These are phyloP conservation scores for Polydrusus pterygomalis DNA, from an alignment of 2,888 invertebrate genomes.

Conservation along the genomic window DNA sequence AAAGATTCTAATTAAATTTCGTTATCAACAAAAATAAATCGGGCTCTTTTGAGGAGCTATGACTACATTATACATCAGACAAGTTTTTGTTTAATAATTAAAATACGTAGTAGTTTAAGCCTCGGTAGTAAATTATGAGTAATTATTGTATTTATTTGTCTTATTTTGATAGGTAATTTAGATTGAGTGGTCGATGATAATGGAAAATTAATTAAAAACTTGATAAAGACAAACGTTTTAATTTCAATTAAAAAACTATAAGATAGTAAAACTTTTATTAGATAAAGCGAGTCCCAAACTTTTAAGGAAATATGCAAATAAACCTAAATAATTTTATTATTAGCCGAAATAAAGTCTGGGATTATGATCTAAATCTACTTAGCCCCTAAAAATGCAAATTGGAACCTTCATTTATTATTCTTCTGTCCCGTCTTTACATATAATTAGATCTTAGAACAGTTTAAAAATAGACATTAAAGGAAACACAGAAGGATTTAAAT, in stretches of 20 bases:
- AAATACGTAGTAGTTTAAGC: too few relatives aligned
- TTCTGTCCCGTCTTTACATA: slow-evolving; percentile 15
- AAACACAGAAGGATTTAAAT: neutral
- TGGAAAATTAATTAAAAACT: too few relatives aligned
- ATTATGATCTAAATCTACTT: slow-evolving; percentile 23
- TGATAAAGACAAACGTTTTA: neutral
- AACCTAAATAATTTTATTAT: slow-evolving; percentile 17
- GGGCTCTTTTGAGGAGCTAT: too few relatives aligned
- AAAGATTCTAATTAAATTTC: neutral
- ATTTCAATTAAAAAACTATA: too few relatives aligned
- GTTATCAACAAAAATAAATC: neutral
- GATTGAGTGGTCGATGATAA: too few relatives aligned
- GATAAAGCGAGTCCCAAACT: neutral
- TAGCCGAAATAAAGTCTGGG: slow-evolving; percentile 15
- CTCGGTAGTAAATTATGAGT: too few relatives aligned
- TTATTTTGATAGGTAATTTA: too few relatives aligned
- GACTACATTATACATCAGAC: too few relatives aligned
- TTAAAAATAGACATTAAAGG: neutral
- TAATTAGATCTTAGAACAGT: slow-evolving; percentile 2
- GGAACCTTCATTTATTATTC: slow-evolving; percentile 1
- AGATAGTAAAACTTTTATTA: neutral
- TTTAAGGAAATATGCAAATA: slow-evolving; percentile 16
- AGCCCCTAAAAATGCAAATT: slow-evolving; percentile 21
- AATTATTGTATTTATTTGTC: too few relatives aligned
- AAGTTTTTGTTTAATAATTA: too few relatives aligned